Conservation (phyloP, 2,888 invertebrate genomes). For the Rambutsinella grinnellia region DNA sequence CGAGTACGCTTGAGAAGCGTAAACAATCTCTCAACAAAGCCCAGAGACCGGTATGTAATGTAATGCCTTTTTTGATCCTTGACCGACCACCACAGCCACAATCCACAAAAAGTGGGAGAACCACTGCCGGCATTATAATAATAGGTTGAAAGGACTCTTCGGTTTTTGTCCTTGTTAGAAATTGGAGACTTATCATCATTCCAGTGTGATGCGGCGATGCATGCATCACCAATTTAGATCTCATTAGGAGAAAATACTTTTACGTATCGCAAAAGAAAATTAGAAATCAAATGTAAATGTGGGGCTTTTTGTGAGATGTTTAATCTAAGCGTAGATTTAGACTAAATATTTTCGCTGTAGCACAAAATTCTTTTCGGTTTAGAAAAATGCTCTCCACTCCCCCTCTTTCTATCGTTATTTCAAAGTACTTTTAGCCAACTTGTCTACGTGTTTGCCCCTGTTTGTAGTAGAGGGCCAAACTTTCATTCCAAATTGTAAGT, state of each 20-base stretch:
- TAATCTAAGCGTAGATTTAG: no score
- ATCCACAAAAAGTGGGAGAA: no score
- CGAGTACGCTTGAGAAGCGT: not conserved
- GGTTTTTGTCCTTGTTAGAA: no score
- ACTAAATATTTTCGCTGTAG: not conserved
- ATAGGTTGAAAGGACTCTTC: no score
- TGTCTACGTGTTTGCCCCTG: not conserved
- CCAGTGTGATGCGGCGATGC: no score
- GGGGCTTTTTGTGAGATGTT: no score
- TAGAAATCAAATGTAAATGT: no score
- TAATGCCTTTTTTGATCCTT: not conserved
- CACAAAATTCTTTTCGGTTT: not conserved
- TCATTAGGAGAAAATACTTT: no score
- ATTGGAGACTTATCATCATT: no score
- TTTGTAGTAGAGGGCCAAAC: not conserved
- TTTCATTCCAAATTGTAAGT: not conserved
- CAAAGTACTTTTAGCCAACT: not conserved
- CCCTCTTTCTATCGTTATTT: not conserved
- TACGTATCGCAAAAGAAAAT: no score
- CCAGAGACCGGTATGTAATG: not conserved
- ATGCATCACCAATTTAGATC: no score
- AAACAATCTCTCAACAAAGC: not conserved
- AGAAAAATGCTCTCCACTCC: not conserved
- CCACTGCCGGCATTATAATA: no score
- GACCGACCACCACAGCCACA: not conserved